phyloP scores from a whole-genome alignment of 37 sponge, comb jelly and placozoan genomes.

The Trichoplax adhaerens region DNA sequence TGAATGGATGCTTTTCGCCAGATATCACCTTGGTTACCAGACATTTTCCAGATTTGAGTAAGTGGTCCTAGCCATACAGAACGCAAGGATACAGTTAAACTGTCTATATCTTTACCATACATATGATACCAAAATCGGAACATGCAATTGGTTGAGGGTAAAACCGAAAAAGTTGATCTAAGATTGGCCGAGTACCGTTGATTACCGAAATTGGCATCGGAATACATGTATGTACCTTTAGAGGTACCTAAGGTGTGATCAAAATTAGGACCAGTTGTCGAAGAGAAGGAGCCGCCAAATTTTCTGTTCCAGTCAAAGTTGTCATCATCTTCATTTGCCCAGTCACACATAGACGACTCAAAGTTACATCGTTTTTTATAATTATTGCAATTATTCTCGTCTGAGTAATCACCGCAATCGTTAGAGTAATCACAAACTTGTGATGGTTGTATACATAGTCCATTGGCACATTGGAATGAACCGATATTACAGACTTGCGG shows the following conservation, averaged over 20 bases:
- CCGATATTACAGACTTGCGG: too few species aligned
- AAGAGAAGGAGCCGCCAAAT: neutral
- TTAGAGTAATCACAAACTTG: conserved; percentile 11
- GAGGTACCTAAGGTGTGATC: conserved; percentile 25
- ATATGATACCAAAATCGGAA: conserved; percentile 5
- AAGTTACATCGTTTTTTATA: neutral
- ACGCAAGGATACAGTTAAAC: neutral
- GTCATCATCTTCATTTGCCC: conserved; percentile 5
- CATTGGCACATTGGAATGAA: neutral
- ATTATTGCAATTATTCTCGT: conserved; percentile 11
- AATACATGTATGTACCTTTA: conserved; percentile 2
- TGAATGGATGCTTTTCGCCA: neutral
- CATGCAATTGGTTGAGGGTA: neutral
- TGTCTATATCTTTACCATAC: neutral
- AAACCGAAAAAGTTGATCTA: too few species aligned
- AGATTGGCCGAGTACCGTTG: too few species aligned
- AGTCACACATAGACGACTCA: too few species aligned
- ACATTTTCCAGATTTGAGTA: neutral
- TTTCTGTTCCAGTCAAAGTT: conserved; percentile 16
- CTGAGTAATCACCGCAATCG: conserved; percentile 11
- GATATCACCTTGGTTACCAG: conserved; percentile 19
- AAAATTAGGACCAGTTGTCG: conserved; percentile 15
- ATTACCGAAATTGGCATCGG: too few species aligned
- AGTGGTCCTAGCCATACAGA: neutral
- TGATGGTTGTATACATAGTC: conserved; percentile 5